Base-by-base conservation (phyloP, 2,113 vertebrate species). In the Eonycteris spelaea region DNA sequence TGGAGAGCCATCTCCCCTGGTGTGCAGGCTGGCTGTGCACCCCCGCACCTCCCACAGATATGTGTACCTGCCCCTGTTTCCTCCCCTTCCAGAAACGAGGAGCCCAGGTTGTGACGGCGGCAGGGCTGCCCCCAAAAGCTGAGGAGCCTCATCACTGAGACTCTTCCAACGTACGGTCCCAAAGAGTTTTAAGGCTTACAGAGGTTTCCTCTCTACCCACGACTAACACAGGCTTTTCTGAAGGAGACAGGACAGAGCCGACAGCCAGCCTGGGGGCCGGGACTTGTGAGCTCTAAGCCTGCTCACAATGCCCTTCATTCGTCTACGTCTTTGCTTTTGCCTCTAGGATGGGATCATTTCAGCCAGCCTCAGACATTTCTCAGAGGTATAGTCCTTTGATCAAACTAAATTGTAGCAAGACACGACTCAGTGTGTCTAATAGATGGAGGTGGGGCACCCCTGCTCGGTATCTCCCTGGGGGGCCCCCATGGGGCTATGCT, bases 51-150 rank as follows among this genome's bases (percentile, higher is more conserved):
- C 5, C 6, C 2, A 16, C 14, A 28, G 3, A 18, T 2, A 24
- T 0, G 5, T 16, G 38, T 0, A 0, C 13, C 18, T 33, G 4
- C 5, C 16, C 43, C 24, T 2, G 4, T 22, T 48, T 74, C 68
- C 33, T 79, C 53, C 48, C 22, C 74, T 21, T 11, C 19, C 26
- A 1, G 18, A 43, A 75, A 68, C 9, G 3, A 63, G 35, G 10
- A 0, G 0, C 35, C 12, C 88, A 38, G 30, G 51, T 9, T 10
- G 51, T 19, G 28, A 61, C 61, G 57, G n/a, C 28, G 5, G 18
- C 1, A 5, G 16, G 57, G 75, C 26, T n/a, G 80, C 57, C 61
- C 16, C 15, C 43, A 40, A 43, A 11, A 87, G 80, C 35, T 0
- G 2, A 57, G 65, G n/a, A 67, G 33, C n/a, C 38, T 75, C 35